A percentile compares a stretch with the other conserved stretches of the same genome.
phyloP scores from a whole-genome alignment of 2,797 vertebrate genomes.

The Silurus aristotelis region DNA sequence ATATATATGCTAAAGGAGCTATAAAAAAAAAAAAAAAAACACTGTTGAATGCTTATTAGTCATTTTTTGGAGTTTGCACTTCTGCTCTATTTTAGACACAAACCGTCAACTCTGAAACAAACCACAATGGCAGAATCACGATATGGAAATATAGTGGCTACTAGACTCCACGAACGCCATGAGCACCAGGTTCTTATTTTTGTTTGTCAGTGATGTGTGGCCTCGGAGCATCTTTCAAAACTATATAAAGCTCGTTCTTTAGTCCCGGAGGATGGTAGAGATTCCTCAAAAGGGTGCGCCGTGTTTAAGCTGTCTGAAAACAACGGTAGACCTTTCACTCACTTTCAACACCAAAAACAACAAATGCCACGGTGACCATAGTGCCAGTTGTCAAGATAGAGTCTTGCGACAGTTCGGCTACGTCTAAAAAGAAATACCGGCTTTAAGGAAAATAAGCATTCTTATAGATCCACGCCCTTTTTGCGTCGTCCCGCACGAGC shows the following conservation, averaged over 20 bases:
- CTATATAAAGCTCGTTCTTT: conserved; percentile 38
- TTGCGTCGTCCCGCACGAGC: conserved; percentile 29
- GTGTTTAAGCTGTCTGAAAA: neutral
- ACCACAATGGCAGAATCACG: neutral
- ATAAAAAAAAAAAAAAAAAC: no score
- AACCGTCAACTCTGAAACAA: neutral
- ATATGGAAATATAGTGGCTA: neutral
- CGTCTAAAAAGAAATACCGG: no score
- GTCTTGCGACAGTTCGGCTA: neutral
- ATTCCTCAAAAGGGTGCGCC: conserved; percentile 45
- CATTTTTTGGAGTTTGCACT: neutral
- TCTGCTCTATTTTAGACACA: neutral
- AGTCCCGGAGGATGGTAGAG: neutral
- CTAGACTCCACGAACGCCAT: neutral
- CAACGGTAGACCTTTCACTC: neutral
- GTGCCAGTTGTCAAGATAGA: neutral
- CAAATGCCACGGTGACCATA: neutral
- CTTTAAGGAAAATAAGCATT: neutral
- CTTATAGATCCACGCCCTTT: conserved; percentile 45
- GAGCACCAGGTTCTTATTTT: neutral
- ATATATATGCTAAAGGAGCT: no score
- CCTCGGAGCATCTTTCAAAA: conserved; percentile 10
- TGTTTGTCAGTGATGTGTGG: neutral
- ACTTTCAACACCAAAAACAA: neutral
- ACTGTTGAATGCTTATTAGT: no score